These are phyloP conservation scores for Rotaria magnacalcarata DNA, from an alignment of 2,888 invertebrate genomes.

Conservation along the genomic window DNA sequence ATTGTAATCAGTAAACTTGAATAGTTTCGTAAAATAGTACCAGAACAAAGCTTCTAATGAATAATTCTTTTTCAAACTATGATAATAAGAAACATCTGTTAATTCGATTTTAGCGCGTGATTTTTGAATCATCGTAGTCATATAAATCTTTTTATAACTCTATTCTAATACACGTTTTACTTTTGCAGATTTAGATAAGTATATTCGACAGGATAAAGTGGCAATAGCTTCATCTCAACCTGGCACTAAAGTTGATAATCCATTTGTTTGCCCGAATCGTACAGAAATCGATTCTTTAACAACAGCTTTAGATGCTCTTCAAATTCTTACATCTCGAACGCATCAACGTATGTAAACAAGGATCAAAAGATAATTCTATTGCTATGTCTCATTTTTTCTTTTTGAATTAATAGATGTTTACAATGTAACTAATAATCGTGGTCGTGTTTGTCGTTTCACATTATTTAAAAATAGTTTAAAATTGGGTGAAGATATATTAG, in stretches of 20 bases:
- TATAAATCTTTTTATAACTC: background rate
- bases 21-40: too few relatives aligned
- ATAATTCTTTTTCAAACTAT: too few relatives aligned
- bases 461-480: slow-evolving; percentile 90
- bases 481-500: slow-evolving; percentile 92
- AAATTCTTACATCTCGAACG: background rate
- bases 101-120: too few relatives aligned
- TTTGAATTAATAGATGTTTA: slow-evolving; percentile 55
- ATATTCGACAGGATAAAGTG: slow-evolving; percentile 28
- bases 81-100: too few relatives aligned
- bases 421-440: slow-evolving; percentile 68
- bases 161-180: too few relatives aligned
- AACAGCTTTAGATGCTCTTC: slow-evolving; percentile 2
- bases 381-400: background rate
- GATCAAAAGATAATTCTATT: background rate
- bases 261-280: background rate
- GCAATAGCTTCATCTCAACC: background rate
- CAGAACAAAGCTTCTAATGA: too few relatives aligned
- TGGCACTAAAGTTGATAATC: background rate
- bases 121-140: background rate
- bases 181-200: slow-evolving; percentile 38
- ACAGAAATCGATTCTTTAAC: slow-evolving; percentile 28
- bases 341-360: background rate
- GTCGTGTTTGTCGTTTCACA: slow-evolving; percentile 86
- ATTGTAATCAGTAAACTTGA: too few relatives aligned